Evolutionary conservation across 2,888 invertebrate genomes (phyloP).

Genomic region (Brachypalpus laphriformis): DNA sequence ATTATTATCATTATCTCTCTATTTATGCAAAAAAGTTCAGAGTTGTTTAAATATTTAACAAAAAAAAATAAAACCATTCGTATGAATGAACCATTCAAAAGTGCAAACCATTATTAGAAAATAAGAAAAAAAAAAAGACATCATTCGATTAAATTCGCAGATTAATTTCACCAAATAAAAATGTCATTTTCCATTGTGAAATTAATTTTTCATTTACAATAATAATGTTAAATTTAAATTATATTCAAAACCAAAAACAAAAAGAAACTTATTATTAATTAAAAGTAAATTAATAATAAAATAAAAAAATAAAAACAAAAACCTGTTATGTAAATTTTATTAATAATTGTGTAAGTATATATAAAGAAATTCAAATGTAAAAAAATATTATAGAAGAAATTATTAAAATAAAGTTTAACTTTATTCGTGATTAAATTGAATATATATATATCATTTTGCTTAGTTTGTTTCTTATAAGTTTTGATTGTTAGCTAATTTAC

Average conservation of each 20-base stretch:
- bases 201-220: constrained; percentile 63
- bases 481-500: constrained; percentile 36
- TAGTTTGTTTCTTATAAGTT: constrained; percentile 31
- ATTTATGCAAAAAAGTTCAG: constrained; percentile 72
- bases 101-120: constrained; percentile 44
- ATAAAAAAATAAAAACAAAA: constrained; percentile 58
- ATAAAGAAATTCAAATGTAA: constrained; percentile 73
- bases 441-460: constrained; percentile 63
- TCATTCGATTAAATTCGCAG: constrained; percentile 59
- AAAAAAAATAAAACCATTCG: constrained; percentile 46
- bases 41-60: constrained; percentile 74
- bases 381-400: constrained; percentile 63
- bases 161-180: constrained; percentile 55
- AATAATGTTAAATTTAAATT: constrained; percentile 73
- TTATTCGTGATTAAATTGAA: constrained; percentile 79
- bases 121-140: constrained; percentile 69
- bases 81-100: constrained; percentile 37
- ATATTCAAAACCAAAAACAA: constrained; percentile 75
- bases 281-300: constrained; percentile 60
- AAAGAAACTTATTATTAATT: constrained; percentile 67
- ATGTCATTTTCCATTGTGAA: constrained; percentile 58
- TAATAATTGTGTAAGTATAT: constrained; percentile 75
- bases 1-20: constrained; percentile 70
- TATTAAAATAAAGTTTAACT: constrained; percentile 80
- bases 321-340: constrained; percentile 81